Evolutionary conservation across 2,888 invertebrate species (phyloP).

Genomic region (Anodontia alba): DNA sequence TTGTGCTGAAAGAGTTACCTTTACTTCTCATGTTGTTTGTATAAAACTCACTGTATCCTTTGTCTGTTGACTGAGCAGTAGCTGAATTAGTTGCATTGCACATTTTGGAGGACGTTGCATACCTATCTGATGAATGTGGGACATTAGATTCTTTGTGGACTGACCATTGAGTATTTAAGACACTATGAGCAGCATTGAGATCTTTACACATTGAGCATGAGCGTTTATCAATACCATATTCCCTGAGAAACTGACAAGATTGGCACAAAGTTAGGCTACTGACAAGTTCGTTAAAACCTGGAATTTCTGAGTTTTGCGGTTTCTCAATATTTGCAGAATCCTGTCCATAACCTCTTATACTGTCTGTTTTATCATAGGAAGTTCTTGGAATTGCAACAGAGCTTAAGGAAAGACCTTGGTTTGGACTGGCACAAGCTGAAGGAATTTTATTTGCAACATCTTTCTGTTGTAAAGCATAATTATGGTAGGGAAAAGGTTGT

Average conservation of each 20-base stretch:
- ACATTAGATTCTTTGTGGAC: neutral
- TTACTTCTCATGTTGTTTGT: neutral
- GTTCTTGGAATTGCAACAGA: neutral
- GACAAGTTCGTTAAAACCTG: slow-evolving; percentile 35
- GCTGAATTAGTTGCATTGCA: neutral
- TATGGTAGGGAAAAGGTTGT: neutral
- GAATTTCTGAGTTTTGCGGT: slow-evolving; percentile 15
- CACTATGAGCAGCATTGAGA: slow-evolving; percentile 34
- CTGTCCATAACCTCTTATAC: neutral
- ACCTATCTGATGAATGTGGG: neutral
- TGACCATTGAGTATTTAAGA: slow-evolving; percentile 11
- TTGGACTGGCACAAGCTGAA: neutral
- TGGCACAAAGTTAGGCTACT: slow-evolving; percentile 38
- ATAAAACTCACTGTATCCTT: neutral
- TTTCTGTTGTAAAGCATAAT: slow-evolving; percentile 16
- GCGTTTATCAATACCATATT: slow-evolving; percentile 49
- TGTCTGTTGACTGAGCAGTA: neutral
- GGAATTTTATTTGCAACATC: slow-evolving; percentile 7
- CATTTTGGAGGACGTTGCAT: neutral
- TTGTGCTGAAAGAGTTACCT: neutral
- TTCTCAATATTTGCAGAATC: neutral
- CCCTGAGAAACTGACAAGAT: slow-evolving; percentile 52
- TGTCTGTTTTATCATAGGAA: neutral
- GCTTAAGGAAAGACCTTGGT: neutral
- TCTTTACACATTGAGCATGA: slow-evolving; percentile 48